These are phyloP conservation scores for Listrodromus nycthemerus DNA, from an alignment of 2,888 invertebrate genomes.

Conservation along the genomic window DNA sequence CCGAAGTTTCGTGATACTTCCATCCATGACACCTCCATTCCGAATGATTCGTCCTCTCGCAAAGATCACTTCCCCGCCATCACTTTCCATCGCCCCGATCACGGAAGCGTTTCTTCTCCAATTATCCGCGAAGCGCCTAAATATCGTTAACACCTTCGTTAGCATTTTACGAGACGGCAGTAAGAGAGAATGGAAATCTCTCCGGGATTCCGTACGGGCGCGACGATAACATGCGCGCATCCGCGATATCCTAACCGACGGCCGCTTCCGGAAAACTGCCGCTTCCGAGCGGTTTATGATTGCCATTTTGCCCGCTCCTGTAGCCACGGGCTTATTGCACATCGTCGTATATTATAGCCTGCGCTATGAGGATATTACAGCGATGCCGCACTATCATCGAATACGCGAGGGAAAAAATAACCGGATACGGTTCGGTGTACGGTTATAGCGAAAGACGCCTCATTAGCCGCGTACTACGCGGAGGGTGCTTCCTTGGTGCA, in stretches of 20 bases:
- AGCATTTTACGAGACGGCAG: slow-evolving; percentile 4
- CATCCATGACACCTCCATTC: no score
- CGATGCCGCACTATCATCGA: slow-evolving; percentile 21
- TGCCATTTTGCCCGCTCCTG: slow-evolving; percentile 28
- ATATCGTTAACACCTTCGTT: slow-evolving; percentile 13
- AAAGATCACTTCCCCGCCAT: neutral
- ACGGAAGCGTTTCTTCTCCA: neutral
- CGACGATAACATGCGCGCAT: neutral
- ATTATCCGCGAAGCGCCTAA: slow-evolving; percentile 20
- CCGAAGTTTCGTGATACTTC: no score
- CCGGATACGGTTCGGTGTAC: slow-evolving; percentile 7
- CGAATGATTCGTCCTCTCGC: neutral
- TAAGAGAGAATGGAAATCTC: neutral
- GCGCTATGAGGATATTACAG: neutral
- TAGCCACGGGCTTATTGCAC: slow-evolving; percentile 15
- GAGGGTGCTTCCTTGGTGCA: neutral
- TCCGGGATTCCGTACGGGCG: neutral
- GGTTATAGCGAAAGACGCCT: slow-evolving; percentile 28
- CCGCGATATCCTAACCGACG: neutral
- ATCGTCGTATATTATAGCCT: neutral
- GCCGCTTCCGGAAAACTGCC: slow-evolving; percentile 15
- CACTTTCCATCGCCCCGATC: slow-evolving; percentile 7
- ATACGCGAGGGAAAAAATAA: slow-evolving; percentile 47
- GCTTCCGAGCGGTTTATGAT: slow-evolving; percentile 38
- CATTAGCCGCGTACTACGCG: slow-evolving; percentile 15